Base-by-base conservation (phyloP, 37 sponge, comb jelly and placozoan species). In the Spongilla lacustris region DNA sequence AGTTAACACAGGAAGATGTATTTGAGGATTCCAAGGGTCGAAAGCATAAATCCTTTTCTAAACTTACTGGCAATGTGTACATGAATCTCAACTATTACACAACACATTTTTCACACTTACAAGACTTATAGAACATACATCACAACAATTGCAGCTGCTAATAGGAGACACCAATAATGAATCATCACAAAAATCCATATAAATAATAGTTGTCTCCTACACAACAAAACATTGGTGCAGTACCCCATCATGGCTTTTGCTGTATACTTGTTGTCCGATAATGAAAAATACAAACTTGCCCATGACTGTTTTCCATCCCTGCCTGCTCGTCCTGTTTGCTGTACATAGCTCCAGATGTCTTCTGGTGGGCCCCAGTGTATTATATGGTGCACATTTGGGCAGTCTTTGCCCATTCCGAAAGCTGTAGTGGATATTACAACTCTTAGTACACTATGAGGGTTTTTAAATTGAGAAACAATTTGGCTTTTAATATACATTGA, bases 371-470 rank as follows among this genome's bases (percentile, higher is more conserved):
- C 78, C 34, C 21, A 67, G 70, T 85, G 78, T 23, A 85, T 25
- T 22, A 76, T 34, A 14, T 74, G 28, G 19, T 46, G 84, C 24
- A 84, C 72, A 25, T 84, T 29, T 41, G 84, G 84, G 26, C n/a
- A 37, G 76, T 85, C 71, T 49, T 76, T 33, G 28, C 85, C 85
- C 78, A 85, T 76, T 21, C 85, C 75, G 30, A 85, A 85, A 17
- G 85, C 85, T 32, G 77, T 35, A 67, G 85, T 85, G 29, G 78
- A 49, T 31, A 85, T 85, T 17, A 85, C 78, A 36, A 85, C 66
- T 12, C 85, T 33, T 23, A 85, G 70, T 67, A 28, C 21, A 13
- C 67, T 32, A 66, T 23, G 35, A 12, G 37, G 26, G 27, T 69
- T 69, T 69, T 3, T 27, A 69, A 69, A 69, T 69, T 27, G 27